These are phyloP conservation scores for Australoheros scitulus DNA, from an alignment of 2,113 vertebrate species.

Conservation along the genomic window DNA sequence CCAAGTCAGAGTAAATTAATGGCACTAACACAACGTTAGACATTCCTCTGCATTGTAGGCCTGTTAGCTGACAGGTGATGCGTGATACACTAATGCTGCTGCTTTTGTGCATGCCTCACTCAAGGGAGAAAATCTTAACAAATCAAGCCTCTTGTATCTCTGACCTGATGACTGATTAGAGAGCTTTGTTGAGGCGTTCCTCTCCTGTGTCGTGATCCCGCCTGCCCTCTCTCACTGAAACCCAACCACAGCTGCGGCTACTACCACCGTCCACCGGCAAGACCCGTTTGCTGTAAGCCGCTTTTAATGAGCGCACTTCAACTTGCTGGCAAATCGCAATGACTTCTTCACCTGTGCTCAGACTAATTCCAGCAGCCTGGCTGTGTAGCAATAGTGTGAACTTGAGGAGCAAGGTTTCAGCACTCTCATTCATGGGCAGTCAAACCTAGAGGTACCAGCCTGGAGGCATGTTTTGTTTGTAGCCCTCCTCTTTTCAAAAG, in stretches of 20 bases:
- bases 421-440: conserved; percentile 5
- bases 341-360: conserved; percentile 54
- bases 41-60: background rate
- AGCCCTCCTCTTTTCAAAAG: conserved; percentile 30
- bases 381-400: conserved; percentile 10
- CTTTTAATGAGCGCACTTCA: conserved; percentile 64
- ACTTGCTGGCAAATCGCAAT: conserved; percentile 28
- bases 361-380: conserved; percentile 17
- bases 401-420: background rate
- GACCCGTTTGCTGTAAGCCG: conserved; percentile 39
- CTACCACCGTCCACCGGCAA: conserved; percentile 9
- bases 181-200: conserved; percentile 19
- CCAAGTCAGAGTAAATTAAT: background rate
- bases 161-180: conserved; percentile 36
- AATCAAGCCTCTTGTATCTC: conserved; percentile 22
- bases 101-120: background rate
- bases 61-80: too few relatives aligned
- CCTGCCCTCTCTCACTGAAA: conserved; percentile 16
- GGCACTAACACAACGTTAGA: background rate
- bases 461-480: conserved; percentile 34
- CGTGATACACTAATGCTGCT: background rate
- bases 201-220: conserved; percentile 7
- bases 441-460: conserved; percentile 24
- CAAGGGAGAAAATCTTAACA: conserved; percentile 25
- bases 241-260: background rate